Evolutionary conservation across 2,113 vertebrate species (phyloP).

Genomic region (Rynchops niger): DNA sequence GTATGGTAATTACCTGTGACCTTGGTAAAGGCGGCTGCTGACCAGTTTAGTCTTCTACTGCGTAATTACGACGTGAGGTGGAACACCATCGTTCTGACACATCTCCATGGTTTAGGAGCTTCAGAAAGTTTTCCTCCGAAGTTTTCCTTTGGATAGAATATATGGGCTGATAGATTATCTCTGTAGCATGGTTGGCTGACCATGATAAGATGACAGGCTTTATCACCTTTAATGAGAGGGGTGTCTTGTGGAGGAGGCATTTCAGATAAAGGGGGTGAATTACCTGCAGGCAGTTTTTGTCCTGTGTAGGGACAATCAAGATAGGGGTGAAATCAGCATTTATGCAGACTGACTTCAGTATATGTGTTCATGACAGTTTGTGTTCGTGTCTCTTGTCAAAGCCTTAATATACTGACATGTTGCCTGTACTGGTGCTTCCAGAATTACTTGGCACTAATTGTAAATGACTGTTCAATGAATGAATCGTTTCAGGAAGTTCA

Average conservation of each 20-base stretch:
- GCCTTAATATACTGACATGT: rapidly evolving
- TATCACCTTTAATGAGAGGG: background rate
- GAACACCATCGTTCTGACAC: rapidly evolving
- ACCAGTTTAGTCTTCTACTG: background rate
- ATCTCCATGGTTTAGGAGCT: background rate
- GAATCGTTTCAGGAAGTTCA: constrained; percentile 79
- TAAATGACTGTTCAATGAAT: rapidly evolving
- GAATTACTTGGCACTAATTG: background rate
- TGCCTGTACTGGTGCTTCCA: background rate
- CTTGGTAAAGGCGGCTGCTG: background rate
- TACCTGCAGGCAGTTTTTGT: background rate
- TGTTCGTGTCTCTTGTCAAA: background rate
- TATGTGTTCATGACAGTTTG: rapidly evolving
- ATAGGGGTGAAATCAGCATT: background rate
- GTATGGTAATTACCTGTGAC: background rate
- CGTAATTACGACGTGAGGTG: rapidly evolving
- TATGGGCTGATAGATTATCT: background rate
- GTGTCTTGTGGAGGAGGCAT: rapidly evolving
- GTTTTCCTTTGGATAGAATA: background rate
- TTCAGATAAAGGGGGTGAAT: background rate
- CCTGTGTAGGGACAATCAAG: background rate
- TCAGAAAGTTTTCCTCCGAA: background rate
- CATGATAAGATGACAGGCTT: background rate
- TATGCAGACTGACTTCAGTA: background rate
- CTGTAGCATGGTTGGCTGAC: background rate